Conservation (phyloP, 2,888 invertebrate genomes). For the Folsomia candida region DNA sequence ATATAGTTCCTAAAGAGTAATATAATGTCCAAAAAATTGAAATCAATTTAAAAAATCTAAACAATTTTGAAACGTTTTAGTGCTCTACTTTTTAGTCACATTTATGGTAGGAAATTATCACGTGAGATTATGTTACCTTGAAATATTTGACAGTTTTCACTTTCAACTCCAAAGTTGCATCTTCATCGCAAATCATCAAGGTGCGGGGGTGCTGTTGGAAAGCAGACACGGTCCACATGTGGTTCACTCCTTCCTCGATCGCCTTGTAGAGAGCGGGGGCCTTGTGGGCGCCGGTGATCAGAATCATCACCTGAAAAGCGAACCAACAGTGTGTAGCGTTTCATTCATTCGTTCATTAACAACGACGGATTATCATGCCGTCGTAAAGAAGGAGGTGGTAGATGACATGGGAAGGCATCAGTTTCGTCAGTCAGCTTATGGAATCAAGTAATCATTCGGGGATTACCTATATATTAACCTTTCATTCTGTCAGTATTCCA, state of each 20-base stretch:
- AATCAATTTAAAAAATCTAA: background rate
- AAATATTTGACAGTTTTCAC: slow-evolving; percentile 99
- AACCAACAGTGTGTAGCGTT: too few species aligned
- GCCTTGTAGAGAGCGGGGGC: slow-evolving; percentile 95
- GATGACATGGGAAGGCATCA: too few species aligned
- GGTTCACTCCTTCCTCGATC: slow-evolving; percentile 96
- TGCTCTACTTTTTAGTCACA: background rate
- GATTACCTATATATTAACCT: too few species aligned
- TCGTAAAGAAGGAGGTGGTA: too few species aligned
- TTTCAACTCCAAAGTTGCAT: slow-evolving; percentile 91
- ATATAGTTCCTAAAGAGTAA: slow-evolving; percentile 14
- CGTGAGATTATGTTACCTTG: slow-evolving; percentile 65
- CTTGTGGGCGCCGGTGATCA: slow-evolving; percentile 95
- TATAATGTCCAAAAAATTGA: background rate
- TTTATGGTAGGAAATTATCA: background rate
- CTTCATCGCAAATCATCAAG: slow-evolving; percentile 94
- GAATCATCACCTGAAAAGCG: too few species aligned
- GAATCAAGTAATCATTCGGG: too few species aligned
- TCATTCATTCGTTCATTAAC: too few species aligned
- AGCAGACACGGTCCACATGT: slow-evolving; percentile 99
- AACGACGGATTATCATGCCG: too few species aligned
- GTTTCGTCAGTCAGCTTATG: too few species aligned
- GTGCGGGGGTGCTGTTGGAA: slow-evolving; percentile 94
- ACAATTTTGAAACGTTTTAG: too few species aligned
- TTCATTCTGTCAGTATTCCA: too few species aligned